Conservation (phyloP, 2,113 vertebrate species). For the Ochotona curzoniae region DNA sequence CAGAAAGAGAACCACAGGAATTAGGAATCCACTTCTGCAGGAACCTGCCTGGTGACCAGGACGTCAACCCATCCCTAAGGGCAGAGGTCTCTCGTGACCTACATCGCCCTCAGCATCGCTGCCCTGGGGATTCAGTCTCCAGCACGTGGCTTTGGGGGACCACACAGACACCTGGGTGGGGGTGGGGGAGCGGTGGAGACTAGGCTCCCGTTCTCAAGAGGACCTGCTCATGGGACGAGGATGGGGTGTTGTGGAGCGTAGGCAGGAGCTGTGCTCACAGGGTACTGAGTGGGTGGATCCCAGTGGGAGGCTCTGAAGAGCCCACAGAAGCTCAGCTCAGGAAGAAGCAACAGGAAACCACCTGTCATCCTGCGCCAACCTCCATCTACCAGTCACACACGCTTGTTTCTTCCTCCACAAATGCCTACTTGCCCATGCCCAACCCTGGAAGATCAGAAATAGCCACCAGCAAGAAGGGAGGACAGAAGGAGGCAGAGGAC, state of each 20-base stretch:
- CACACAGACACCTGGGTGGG: too few relatives aligned
- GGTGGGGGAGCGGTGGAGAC: neutral
- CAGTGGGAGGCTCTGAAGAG: neutral
- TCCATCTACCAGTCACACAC: neutral
- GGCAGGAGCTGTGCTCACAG: neutral
- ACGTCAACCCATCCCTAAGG: too few relatives aligned
- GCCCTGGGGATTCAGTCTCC: too few relatives aligned
- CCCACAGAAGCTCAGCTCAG: neutral
- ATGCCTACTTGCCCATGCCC: neutral
- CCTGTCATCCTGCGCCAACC: neutral
- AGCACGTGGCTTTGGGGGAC: too few relatives aligned
- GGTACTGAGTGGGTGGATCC: accelerated
- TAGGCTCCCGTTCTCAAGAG: neutral
- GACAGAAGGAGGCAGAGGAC: neutral
- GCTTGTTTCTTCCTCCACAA: neutral
- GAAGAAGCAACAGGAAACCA: neutral
- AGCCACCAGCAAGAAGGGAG: neutral
- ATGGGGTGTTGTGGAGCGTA: neutral
- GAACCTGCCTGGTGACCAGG: too few relatives aligned
- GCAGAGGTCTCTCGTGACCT: too few relatives aligned
- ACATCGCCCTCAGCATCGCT: too few relatives aligned
- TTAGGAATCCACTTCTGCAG: too few relatives aligned
- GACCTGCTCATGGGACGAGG: accelerated
- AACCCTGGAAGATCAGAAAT: neutral
- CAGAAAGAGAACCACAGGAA: too few relatives aligned